Base-by-base conservation (phyloP, 2,113 vertebrate genomes). In the Ramphastos sulfuratus region DNA sequence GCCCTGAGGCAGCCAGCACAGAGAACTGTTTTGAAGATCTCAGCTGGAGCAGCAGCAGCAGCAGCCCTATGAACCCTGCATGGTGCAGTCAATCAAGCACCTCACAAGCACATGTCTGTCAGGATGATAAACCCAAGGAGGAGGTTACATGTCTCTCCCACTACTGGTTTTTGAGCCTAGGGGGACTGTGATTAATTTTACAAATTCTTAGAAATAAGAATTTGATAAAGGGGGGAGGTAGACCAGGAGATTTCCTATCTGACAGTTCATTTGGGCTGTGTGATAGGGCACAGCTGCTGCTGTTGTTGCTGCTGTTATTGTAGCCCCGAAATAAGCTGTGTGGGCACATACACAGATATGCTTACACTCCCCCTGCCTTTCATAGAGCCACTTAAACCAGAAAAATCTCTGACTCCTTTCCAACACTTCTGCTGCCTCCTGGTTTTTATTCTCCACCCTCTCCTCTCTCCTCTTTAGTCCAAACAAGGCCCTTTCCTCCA, bases 101-200 rank as follows among this genome's bases (percentile, higher is more conserved):
- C 23, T 35, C 50, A 55, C 35, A 95, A 79, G 87, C 85, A 78
- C 89, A 44, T 85, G 78, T 67, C 76, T 86, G 89, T 95, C 80
- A 77, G 60, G 31, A 77, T 69, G 87, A 85, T 70, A 95, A 90
- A 82, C 66, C 55, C 75, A 80, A 81, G 71, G 46, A 58, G 83
- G 65, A 95, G 55, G 85, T 83, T 95, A 94, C 85, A 94, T 66
- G 74, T 50, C 59, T 52, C 30, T n/a, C 39, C 19, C 19, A 11
- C 17, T 8, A 15, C 25, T 21, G 66, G 0, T 39, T 80, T 82
- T 66, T 56, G 50, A 54, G 37, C 46, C 69, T 1, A 0, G 24
- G 70, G 52, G 42, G 61, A 52, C 73, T 56, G 6, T 25, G 73
- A 33, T 24, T 56, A 48, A 58, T 63, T 75, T 91, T 35, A 50